phyloP scores from a whole-genome alignment of 2,888 invertebrate species.

The Sclerodermus sp. region DNA sequence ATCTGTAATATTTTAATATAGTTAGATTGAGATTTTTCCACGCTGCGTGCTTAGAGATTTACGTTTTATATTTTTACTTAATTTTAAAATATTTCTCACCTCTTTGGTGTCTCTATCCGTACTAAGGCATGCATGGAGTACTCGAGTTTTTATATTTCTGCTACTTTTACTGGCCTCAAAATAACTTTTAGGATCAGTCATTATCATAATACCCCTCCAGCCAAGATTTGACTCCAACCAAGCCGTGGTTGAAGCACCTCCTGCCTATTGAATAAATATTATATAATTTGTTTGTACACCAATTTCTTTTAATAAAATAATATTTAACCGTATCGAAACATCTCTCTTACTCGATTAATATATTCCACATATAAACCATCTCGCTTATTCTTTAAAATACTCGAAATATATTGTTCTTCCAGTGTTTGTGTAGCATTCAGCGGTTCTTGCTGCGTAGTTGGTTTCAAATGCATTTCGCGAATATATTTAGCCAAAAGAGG shows the following conservation, averaged over 20 bases:
- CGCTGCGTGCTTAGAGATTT: no score
- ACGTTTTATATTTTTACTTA: no score
- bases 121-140: constrained; percentile 79
- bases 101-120: constrained; percentile 76
- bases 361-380: constrained; percentile 52
- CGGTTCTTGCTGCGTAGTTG: constrained; percentile 44
- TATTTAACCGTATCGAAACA: no score
- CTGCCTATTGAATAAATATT: constrained; percentile 59
- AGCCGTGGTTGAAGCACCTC: constrained; percentile 73
- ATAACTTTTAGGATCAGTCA: constrained; percentile 79
- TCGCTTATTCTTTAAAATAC: constrained; percentile 57
- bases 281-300: background rate
- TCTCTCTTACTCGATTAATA: constrained; percentile 43
- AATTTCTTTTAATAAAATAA: constrained; percentile 25
- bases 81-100: constrained; percentile 56
- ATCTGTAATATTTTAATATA: constrained; percentile 33
- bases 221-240: constrained; percentile 71
- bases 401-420: constrained; percentile 59
- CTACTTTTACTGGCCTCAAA: constrained; percentile 63
- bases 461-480: constrained; percentile 69
- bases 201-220: constrained; percentile 77
- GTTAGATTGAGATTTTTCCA: background rate
- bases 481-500: constrained; percentile 75
- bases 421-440: constrained; percentile 55
- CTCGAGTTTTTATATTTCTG: constrained; percentile 61